Evolutionary conservation across 2,797 vertebrate genomes (phyloP).

Genomic region (Lithobates pipiens): DNA sequence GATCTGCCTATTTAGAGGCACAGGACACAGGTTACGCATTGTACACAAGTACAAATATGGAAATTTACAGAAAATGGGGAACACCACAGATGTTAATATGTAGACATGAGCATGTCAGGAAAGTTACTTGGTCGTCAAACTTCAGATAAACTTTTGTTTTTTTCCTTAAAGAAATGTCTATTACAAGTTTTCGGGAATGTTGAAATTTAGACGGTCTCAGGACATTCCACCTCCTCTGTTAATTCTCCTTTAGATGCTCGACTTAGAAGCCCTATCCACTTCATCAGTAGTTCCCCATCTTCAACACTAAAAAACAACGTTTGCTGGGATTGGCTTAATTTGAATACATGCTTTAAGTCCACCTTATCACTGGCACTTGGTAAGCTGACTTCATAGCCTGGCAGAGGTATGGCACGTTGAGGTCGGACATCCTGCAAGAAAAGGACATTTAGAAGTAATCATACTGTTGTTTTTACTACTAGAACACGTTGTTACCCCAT

Average conservation of each 20-base stretch:
- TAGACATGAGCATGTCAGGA: constrained; percentile 72
- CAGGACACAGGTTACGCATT: constrained; percentile 65
- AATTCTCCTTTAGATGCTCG: constrained; percentile 75
- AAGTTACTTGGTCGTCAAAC: constrained; percentile 80
- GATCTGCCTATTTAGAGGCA: constrained; percentile 62
- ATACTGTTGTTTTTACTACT: too few relatives aligned
- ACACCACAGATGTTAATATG: constrained; percentile 63
- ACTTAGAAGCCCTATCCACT: constrained; percentile 85
- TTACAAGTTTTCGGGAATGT: constrained; percentile 12
- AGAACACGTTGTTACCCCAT: too few relatives aligned
- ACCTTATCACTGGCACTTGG: constrained; percentile 74
- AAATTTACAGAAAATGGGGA: constrained; percentile 66
- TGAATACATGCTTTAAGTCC: constrained; percentile 78
- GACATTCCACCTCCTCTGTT: constrained; percentile 72
- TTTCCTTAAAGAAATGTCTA: neutral
- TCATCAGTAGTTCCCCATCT: constrained; percentile 81
- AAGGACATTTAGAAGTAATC: neutral
- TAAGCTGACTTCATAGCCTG: constrained; percentile 80
- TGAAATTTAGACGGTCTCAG: constrained; percentile 68
- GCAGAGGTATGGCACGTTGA: constrained; percentile 77
- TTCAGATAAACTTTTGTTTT: constrained; percentile 70
- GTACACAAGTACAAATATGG: constrained; percentile 66
- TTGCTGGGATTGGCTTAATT: constrained; percentile 83
- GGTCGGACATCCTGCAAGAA: constrained; percentile 77
- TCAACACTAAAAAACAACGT: constrained; percentile 81